phyloP scores from a whole-genome alignment of 2,113 vertebrate species.

The Candoia aspera region DNA sequence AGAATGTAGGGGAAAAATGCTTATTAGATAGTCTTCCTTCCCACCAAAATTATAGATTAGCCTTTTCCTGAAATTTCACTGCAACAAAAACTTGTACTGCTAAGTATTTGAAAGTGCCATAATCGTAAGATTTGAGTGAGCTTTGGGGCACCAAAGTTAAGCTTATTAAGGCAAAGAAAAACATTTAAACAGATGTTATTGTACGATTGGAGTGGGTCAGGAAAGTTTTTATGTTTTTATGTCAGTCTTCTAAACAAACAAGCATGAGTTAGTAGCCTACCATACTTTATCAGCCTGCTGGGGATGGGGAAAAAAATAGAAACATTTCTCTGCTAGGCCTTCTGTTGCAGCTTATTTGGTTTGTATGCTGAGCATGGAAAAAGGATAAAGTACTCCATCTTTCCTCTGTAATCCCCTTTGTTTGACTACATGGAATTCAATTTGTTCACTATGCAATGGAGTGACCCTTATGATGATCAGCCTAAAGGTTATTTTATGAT shows the following conservation, averaged over 20 bases:
- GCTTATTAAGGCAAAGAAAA: not conserved
- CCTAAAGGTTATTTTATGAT: not conserved
- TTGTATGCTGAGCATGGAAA: not conserved
- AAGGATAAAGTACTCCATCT: not conserved
- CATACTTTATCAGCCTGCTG: not conserved
- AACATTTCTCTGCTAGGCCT: not conserved
- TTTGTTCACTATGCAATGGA: not conserved
- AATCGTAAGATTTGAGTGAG: not conserved
- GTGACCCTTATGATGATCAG: not conserved
- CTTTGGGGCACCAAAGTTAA: not conserved
- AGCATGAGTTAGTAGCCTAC: not conserved
- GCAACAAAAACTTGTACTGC: not conserved
- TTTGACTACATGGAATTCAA: not conserved
- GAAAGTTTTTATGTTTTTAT: not conserved
- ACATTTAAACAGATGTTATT: not conserved
- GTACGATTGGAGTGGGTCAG: not conserved
- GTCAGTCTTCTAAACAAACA: not conserved
- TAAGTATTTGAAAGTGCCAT: not conserved
- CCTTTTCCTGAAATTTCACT: not conserved
- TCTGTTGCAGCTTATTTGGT: not conserved
- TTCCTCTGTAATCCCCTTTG: not conserved
- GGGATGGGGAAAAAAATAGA: not conserved
- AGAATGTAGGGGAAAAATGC: not conserved
- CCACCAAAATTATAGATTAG: not conserved
- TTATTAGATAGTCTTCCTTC: not conserved